Evolutionary conservation across 92 coral and sea anemone species (phyloP), one percentile per base, ranked within the genome.

Genomic region (Epizoanthus stellaris): DNA sequence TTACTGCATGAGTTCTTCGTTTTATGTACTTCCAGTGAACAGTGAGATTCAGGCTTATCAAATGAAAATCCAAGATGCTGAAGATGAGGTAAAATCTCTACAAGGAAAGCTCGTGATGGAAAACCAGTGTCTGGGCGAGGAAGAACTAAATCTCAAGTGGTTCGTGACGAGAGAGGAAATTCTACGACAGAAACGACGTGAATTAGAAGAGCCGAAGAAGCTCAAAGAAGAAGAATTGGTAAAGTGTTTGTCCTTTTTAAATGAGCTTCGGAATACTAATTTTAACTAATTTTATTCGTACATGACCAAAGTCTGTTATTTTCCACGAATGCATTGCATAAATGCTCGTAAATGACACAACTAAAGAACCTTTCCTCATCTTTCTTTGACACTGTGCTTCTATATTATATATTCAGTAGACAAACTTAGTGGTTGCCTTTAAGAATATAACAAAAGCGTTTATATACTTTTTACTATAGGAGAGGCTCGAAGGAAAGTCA

Each of bases 81-180:
- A 82, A 64, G 96, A 91, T 59, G 98, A 96, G 73, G 70, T 94
- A n/a, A 92, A 96, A 63, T 96, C 96, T 6, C 73, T 92, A 30
- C 92, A 90, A 82, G 98, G 95, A 70, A 82, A 87, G 61, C 84
- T 94, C 34, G 95, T 86, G 16, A 85, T 96, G 43, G 93, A 96
- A 88, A 91, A 76, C 49, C 98, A 96, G 70, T 91, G 92, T 23
- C 80, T 94, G 36, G 96, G 95, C 11, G 99, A 96, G 49, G 97
- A 93, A 76, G 99, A 96, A 86, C 82, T 93, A 23, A 92, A 93
- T 69, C 84, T 93, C n/a, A 96, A 86, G 75, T 96, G 98, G 97
- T 84, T 92, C 34, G 80, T 67, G 42, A 91, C 91, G 63, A 91
- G 90, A 60, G 91, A 87, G 66, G 83, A 77, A 38, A 94, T 87